Evolutionary conservation across 2,797 vertebrate genomes (phyloP).

Genomic region (Squalus acanthias): DNA sequence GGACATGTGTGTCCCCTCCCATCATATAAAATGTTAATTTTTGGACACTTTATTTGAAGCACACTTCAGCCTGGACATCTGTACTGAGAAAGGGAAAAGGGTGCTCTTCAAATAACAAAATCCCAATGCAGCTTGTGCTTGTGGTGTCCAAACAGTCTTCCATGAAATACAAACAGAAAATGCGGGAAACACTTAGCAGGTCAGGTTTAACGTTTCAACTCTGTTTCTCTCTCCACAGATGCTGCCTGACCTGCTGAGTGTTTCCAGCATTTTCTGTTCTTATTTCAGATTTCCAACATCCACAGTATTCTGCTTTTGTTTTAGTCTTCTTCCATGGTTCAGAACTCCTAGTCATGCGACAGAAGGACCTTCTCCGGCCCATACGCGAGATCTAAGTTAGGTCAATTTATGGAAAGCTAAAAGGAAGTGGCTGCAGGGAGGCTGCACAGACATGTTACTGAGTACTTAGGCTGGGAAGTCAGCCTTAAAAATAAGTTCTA

Average conservation of each 20-base stretch:
- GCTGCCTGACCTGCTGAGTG: neutral
- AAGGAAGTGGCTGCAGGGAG: neutral
- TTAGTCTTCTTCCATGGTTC: neutral
- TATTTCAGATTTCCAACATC: neutral
- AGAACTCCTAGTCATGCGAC: neutral
- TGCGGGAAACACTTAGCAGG: neutral
- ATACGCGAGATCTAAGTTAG: neutral
- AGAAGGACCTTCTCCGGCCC: neutral
- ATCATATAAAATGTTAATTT: neutral
- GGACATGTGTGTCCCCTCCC: neutral
- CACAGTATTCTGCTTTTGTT: neutral
- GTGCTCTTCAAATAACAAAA: neutral
- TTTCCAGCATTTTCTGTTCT: neutral
- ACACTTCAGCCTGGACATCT: neutral
- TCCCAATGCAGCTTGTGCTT: neutral
- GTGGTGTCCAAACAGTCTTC: neutral
- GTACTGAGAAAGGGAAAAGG: neutral
- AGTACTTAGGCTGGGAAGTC: neutral
- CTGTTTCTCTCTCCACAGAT: neutral
- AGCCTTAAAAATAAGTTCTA: neutral
- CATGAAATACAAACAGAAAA: neutral
- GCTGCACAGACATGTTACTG: neutral
- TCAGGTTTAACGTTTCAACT: neutral
- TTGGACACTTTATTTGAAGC: neutral
- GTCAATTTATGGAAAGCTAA: neutral